phyloP scores from a whole-genome alignment of 35 echinoderm and acorn worm genomes.

The Anneissia japonica region DNA sequence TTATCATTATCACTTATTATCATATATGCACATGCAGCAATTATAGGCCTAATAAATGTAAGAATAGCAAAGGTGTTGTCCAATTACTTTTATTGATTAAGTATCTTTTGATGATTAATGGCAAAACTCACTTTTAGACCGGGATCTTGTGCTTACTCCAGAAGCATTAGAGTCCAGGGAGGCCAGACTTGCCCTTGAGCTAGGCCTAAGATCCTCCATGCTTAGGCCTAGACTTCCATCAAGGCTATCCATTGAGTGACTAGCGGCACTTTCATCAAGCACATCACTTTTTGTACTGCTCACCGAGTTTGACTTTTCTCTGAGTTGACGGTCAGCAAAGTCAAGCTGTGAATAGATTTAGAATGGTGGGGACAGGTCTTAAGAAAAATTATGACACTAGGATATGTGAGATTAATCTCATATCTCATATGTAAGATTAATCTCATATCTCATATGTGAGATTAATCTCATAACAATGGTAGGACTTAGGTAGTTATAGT shows the following conservation, averaged over 20 bases:
- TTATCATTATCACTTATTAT: no score
- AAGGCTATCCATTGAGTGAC: background rate
- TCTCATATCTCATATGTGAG: no score
- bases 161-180: conserved; percentile 3
- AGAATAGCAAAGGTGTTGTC: no score
- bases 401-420: no score
- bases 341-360: background rate
- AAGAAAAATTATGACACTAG: no score
- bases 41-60: no score
- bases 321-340: background rate
- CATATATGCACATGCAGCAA: no score
- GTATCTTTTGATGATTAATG: no score
- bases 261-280: background rate
- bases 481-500: no score
- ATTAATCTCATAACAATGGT: no score
- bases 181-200: conserved; percentile 28
- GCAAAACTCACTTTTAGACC: background rate
- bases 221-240: background rate
- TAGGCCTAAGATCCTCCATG: background rate
- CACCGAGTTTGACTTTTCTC: background rate
- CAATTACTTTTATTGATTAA: background rate
- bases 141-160: conserved; percentile 12
- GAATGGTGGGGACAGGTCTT: no score
- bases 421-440: no score
- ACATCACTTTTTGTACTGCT: background rate